Base-by-base conservation (phyloP, 2,888 invertebrate genomes). In the Mantis religiosa region DNA sequence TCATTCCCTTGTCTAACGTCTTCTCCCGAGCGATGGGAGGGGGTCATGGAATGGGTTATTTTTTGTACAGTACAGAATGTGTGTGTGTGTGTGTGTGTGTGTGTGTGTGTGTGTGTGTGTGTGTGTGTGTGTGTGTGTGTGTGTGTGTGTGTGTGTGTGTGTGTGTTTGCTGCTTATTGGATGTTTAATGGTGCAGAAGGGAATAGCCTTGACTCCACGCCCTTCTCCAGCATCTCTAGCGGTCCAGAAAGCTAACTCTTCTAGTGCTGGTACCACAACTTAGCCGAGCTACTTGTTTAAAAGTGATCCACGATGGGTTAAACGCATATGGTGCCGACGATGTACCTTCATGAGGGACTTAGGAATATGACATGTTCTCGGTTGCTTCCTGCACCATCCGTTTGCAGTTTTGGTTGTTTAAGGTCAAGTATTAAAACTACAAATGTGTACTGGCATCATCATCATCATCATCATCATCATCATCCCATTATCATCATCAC, bases 181-280 rank as follows among this genome's bases (percentile, higher is more conserved):
- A 71, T 88, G 87, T 89, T 90, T 90, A 90, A 90, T 90, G 90
- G 88, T 84, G 89, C 90, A 88, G 90, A 90, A 90, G 90, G 89
- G 90, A 90, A 85, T 90, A 87, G 88, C 84, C 88, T 71, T 71
- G 54, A 71, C 54, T 71, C 54, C 20, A 54, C 54, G 54, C 54
- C 54, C 54, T 54, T 54, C 54, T 28, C n/a, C n/a, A 71, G 27
- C 28, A 71, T 28, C 28, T 30, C 34, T 28, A 28, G 27, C 27
- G 85, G 14, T 85, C 28, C 41, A 28, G 85, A 41, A 20, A 34
- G 14, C 30, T 85, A 25, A 15, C 27, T 28, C 30, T 8, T 27
- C 85, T 28, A 1, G 15, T 28, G 2, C 41, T 85, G 30, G 41
- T 9, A 25, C 85, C 30, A 34, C 85, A 28, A 54, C 12, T 41